Percentiles rank a stretch among this genome's conserved stretches.
Conservation (phyloP, 2,888 invertebrate species). For the Shargacucullia verbasci region DNA sequence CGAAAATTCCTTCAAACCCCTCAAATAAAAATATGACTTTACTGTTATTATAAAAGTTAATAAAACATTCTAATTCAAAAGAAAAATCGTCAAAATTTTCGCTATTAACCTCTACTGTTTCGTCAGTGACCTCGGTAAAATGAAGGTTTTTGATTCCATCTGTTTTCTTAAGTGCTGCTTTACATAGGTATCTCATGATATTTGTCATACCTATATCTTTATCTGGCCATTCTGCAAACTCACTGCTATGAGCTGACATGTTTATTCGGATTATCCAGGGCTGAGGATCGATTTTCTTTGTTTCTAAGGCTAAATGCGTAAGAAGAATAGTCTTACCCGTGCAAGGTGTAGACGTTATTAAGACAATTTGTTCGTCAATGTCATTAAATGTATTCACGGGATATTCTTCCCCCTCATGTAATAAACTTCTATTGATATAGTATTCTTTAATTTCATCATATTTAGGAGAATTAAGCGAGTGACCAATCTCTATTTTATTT, state of each 20-base stretch:
- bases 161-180: slow-evolving; percentile 55
- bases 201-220: slow-evolving; percentile 33
- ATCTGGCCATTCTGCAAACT: slow-evolving; percentile 53
- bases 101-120: slow-evolving; percentile 36
- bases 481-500: slow-evolving; percentile 61
- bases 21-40: slow-evolving; percentile 63
- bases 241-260: slow-evolving; percentile 53
- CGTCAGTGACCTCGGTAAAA: slow-evolving; percentile 30
- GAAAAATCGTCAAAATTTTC: slow-evolving; percentile 38
- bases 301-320: slow-evolving; percentile 60
- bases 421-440: slow-evolving; percentile 57
- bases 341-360: slow-evolving; percentile 59
- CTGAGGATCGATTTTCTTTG: slow-evolving; percentile 53
- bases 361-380: slow-evolving; percentile 55
- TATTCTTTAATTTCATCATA: slow-evolving; percentile 59
- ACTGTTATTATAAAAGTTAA: slow-evolving; percentile 57
- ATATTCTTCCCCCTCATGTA: slow-evolving; percentile 36
- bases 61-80: slow-evolving; percentile 61
- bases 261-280: slow-evolving; percentile 64
- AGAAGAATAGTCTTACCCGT: slow-evolving; percentile 65
- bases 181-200: slow-evolving; percentile 55
- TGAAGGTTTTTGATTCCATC: slow-evolving; percentile 36
- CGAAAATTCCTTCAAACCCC: slow-evolving; percentile 63
- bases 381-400: slow-evolving; percentile 57
- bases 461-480: slow-evolving; percentile 43